Conservation (phyloP, 2,113 vertebrate species). For the Stercorarius parasiticus region DNA sequence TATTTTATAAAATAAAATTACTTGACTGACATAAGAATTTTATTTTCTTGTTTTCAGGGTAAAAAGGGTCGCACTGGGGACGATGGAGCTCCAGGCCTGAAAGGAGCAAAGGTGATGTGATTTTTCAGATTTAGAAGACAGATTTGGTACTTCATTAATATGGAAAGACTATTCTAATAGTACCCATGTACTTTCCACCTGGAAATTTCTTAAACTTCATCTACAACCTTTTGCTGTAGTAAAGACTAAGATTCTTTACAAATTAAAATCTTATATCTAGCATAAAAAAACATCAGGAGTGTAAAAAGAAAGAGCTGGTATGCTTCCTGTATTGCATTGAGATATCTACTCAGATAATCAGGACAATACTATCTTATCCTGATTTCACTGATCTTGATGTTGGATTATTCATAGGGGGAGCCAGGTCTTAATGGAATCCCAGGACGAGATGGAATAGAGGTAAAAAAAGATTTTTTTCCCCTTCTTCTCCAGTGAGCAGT, state of each 20-base stretch:
- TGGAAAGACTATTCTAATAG: neutral
- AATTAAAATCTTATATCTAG: neutral
- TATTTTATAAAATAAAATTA: neutral
- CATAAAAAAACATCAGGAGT: neutral
- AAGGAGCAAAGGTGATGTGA: constrained; percentile 83
- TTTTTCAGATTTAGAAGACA: neutral
- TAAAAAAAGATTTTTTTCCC: constrained; percentile 32
- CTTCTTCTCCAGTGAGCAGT: neutral
- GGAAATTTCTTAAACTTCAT: neutral
- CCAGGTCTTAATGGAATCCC: constrained; percentile 83
- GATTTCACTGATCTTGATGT: neutral
- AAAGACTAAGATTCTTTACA: neutral
- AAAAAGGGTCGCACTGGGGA: constrained; percentile 88
- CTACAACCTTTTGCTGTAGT: neutral
- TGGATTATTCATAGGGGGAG: constrained; percentile 79
- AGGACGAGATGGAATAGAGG: constrained; percentile 84
- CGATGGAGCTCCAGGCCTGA: constrained; percentile 79
- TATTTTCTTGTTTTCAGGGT: constrained; percentile 73
- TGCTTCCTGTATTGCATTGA: neutral
- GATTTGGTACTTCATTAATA: neutral
- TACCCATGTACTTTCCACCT: neutral
- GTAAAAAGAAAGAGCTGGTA: neutral
- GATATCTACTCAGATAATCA: neutral
- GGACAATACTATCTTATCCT: neutral
- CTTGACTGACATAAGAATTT: neutral